phyloP scores from a whole-genome alignment of 2,797 vertebrate genomes.

The Aldrovandia affinis region DNA sequence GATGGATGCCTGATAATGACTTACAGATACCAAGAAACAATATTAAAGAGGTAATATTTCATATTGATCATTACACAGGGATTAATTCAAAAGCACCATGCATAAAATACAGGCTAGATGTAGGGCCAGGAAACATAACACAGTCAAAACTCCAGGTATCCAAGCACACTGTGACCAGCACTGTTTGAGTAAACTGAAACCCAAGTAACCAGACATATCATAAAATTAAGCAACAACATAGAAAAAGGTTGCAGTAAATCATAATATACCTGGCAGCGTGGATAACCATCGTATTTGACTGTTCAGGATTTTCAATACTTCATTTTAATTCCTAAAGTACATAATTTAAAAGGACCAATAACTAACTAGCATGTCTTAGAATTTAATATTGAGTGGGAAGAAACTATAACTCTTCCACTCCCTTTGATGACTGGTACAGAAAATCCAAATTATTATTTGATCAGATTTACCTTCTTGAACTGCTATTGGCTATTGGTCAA shows the following conservation, averaged over 20 bases:
- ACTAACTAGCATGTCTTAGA: background rate
- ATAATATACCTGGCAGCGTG: constrained; percentile 12
- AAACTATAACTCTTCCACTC: background rate
- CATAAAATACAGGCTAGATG: constrained; percentile 38
- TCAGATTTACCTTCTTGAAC: background rate
- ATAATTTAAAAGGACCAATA: constrained; percentile 3
- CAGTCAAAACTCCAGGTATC: constrained; percentile 24
- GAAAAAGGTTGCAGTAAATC: constrained; percentile 3
- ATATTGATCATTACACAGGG: constrained; percentile 51
- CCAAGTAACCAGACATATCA: background rate
- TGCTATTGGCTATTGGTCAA: background rate
- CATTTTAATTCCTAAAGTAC: constrained; percentile 1
- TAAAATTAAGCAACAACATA: background rate
- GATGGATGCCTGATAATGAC: constrained; percentile 74
- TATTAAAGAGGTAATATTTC: constrained; percentile 66
- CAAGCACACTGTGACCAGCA: constrained; percentile 33
- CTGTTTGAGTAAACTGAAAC: constrained; percentile 13
- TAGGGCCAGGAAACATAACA: constrained; percentile 13
- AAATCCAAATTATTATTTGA: background rate
- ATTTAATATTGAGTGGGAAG: constrained; percentile 6
- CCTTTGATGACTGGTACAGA: background rate
- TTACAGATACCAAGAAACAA: constrained; percentile 44
- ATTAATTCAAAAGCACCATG: constrained; percentile 44
- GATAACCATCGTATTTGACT: constrained; percentile 25
- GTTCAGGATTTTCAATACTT: constrained; percentile 17